Base-by-base conservation (phyloP, 1,140 invertebrate genomes). In the Drosophila busckii region DNA sequence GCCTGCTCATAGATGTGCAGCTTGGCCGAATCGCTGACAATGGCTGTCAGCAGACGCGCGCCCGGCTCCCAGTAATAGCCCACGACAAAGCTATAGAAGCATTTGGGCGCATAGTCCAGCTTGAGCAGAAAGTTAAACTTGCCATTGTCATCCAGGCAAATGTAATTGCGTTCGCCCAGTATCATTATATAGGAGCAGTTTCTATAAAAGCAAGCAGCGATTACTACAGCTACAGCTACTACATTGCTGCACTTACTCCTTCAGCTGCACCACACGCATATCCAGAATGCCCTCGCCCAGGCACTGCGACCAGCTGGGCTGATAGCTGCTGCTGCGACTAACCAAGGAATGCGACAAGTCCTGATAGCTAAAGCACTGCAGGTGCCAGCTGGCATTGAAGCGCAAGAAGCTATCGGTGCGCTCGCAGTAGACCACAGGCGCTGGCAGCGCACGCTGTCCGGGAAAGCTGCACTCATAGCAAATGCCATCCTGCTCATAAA, bases 361-460 rank as follows among this genome's bases (percentile, higher is more conserved):
- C 49, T 87, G 85, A 38, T 87, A 87, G 41, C 85, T 87, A 9
- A 12, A 95, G 67, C 90, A 90, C 73, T 94, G 92, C 6, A 95
- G 83, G 54, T 89, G 88, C 90, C 92, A 93, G 9, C 89, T 89
- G 5, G 92, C 91, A 29, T 90, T 91, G 0, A 91, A 87, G 0
- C 92, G 92, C 7, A 95, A 87, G 87, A 96, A 93, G 29, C 91
- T 89, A 87, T 96, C 94, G 38, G 90, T 92, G 35, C 90, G 89
- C 20, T 90, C 85, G 17, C 94, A 85, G 73, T 95, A 95, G 17
- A 89, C 88, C 7, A 95, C 85, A 1, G 93, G 92, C 22, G 92
- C 91, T 0, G 94, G 94, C 12, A 95, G 82, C 4, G 95, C 83
- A 8, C 92, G 90, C 76, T 95, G 93, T 0, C 86, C 86, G 0